Conservation (phyloP, 2,888 invertebrate genomes). For the Ophion ellenae region DNA sequence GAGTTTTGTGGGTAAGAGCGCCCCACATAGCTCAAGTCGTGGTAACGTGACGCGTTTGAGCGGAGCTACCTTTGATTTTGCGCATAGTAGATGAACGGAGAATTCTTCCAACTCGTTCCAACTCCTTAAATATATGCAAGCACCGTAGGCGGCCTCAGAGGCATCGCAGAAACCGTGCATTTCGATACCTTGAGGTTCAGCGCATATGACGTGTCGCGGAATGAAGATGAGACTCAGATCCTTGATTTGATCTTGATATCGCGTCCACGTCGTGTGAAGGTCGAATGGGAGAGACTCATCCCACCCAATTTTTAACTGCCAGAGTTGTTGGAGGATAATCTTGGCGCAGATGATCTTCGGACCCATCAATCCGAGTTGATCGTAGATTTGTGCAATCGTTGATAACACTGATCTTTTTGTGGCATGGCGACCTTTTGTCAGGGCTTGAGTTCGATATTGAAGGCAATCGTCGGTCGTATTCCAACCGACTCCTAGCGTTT, state of each 20-base stretch:
- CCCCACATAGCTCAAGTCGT: constrained; percentile 61
- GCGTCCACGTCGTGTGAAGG: constrained; percentile 11
- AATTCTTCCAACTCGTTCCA: not conserved
- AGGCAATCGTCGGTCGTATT: too few species aligned
- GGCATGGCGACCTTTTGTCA: too few species aligned
- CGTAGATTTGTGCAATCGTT: constrained; percentile 8
- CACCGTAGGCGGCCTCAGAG: constrained; percentile 43
- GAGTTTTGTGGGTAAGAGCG: constrained; percentile 45
- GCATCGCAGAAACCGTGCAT: constrained; percentile 48
- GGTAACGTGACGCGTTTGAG: constrained; percentile 56
- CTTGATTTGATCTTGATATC: constrained; percentile 10
- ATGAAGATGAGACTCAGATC: constrained; percentile 17
- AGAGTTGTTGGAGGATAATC: constrained; percentile 1
- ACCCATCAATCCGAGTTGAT: constrained; percentile 19
- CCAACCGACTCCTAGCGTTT: not conserved
- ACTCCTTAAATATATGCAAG: constrained; percentile 39
- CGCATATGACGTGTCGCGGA: constrained; percentile 17
- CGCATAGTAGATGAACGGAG: constrained; percentile 26
- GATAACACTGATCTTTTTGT: constrained; percentile 10
- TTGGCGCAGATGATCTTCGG: constrained; percentile 25
- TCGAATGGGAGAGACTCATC: constrained; percentile 19
- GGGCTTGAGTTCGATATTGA: too few species aligned
- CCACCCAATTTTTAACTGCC: constrained; percentile 22
- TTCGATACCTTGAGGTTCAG: constrained; percentile 19
- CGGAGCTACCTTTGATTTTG: constrained; percentile 62